phyloP scores from a whole-genome alignment of 2,113 vertebrate genomes.

The Polyodon spathula region DNA sequence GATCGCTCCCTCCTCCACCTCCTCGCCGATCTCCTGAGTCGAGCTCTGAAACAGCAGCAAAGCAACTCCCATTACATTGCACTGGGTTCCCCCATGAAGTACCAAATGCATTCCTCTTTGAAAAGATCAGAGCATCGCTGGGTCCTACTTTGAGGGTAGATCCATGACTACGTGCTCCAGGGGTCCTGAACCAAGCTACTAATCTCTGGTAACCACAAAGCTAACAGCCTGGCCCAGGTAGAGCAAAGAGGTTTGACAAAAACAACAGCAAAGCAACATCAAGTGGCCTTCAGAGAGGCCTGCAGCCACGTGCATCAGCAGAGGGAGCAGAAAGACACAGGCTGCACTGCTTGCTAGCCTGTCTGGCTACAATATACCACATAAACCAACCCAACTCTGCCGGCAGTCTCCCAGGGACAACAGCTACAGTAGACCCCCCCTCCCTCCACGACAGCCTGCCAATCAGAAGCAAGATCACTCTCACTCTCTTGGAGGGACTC shows the following conservation, averaged over 20 bases:
- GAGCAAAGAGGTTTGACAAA: too few species aligned
- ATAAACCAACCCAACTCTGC: background rate
- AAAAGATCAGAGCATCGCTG: too few species aligned
- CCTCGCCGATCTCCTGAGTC: slow-evolving; percentile 96
- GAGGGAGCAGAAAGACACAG: slow-evolving; percentile 5
- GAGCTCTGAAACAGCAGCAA: slow-evolving; percentile 64
- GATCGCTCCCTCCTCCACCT: slow-evolving; percentile 86
- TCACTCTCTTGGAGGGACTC: background rate
- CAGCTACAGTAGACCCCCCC: background rate
- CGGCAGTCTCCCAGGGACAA: background rate
- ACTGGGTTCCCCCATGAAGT: background rate
- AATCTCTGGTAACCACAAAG: too few species aligned
- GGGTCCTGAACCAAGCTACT: too few species aligned
- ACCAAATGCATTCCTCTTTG: background rate
- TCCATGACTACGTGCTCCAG: too few species aligned
- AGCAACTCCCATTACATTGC: background rate
- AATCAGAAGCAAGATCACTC: background rate
- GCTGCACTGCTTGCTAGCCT: slow-evolving; percentile 1
- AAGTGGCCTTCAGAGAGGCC: too few species aligned
- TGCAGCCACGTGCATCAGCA: too few species aligned
- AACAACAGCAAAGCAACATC: too few species aligned
- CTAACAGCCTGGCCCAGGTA: too few species aligned
- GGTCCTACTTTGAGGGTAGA: too few species aligned
- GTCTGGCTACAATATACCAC: background rate
- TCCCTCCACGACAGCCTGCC: background rate